These are phyloP conservation scores for Amphimallon solstitiale DNA, from an alignment of 2,888 invertebrate species.

Conservation along the genomic window DNA sequence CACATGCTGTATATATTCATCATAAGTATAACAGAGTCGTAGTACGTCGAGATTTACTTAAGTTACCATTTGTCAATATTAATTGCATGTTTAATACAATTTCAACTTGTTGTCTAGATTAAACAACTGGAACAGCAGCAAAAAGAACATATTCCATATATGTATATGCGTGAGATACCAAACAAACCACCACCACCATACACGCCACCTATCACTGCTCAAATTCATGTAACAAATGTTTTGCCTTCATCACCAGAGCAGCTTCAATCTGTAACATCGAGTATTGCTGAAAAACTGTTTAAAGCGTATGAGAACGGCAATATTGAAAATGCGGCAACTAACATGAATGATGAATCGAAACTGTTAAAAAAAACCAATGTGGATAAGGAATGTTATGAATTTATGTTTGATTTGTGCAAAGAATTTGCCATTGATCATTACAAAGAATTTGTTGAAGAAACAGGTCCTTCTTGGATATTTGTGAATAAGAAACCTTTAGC, in stretches of 20 bases:
- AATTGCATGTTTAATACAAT: too few species aligned
- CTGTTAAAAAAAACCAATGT: constrained; percentile 45
- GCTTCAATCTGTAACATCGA: constrained; percentile 62
- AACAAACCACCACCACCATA: constrained; percentile 83
- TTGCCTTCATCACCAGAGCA: constrained; percentile 64
- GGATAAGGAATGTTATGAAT: constrained; percentile 67
- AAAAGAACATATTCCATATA: constrained; percentile 66
- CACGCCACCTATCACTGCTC: constrained; percentile 67
- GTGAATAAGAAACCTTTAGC: constrained; percentile 59
- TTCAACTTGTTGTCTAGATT: constrained; percentile 62
- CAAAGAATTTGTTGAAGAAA: constrained; percentile 61
- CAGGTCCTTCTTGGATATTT: constrained; percentile 67
- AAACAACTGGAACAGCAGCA: constrained; percentile 69
- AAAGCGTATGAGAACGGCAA: constrained; percentile 59
- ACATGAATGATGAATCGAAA: constrained; percentile 49
- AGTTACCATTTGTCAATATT: too few species aligned
- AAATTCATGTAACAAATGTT: constrained; percentile 53
- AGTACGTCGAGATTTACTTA: too few species aligned
- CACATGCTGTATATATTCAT: too few species aligned
- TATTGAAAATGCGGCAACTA: constrained; percentile 54
- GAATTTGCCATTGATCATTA: constrained; percentile 68
- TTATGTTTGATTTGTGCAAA: constrained; percentile 72
- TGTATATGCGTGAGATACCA: constrained; percentile 74
- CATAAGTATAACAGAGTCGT: too few species aligned
- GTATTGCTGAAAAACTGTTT: constrained; percentile 63